Percentiles rank a stretch among this genome's conserved stretches.
Evolutionary conservation across 2,888 invertebrate genomes (phyloP).

Genomic region (Nephrotoma appendiculata): DNA sequence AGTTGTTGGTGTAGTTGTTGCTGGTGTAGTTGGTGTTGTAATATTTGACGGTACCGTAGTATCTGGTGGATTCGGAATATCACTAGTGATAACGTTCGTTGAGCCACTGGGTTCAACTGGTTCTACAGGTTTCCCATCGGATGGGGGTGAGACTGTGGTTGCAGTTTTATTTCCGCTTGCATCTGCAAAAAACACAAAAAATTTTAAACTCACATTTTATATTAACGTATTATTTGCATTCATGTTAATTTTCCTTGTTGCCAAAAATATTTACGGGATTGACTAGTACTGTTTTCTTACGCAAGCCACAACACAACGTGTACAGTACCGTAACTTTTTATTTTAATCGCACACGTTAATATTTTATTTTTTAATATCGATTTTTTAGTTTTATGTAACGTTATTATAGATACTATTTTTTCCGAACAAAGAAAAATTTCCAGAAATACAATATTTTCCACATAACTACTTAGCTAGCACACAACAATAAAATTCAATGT

Average conservation of each 20-base stretch:
- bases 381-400: not conserved
- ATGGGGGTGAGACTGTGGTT: not conserved
- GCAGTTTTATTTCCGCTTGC: not conserved
- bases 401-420: not conserved
- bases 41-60: not conserved
- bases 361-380: not conserved
- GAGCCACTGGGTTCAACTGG: not conserved
- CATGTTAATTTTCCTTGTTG: not conserved
- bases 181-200: not conserved
- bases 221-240: not conserved
- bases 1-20: not conserved
- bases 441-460: not conserved
- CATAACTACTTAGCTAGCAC: not conserved
- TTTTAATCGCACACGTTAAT: not conserved
- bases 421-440: not conserved
- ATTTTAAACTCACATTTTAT: too few species aligned
- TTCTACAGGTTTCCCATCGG: not conserved
- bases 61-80: not conserved
- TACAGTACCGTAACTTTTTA: not conserved
- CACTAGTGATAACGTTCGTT: not conserved
- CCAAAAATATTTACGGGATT: not conserved
- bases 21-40: not conserved
- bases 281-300: not conserved
- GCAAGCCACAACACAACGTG: not conserved
- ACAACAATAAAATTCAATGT: not conserved